Base-by-base conservation (phyloP, 2,797 vertebrate species). In the Paratrypauchen microcephalus region DNA sequence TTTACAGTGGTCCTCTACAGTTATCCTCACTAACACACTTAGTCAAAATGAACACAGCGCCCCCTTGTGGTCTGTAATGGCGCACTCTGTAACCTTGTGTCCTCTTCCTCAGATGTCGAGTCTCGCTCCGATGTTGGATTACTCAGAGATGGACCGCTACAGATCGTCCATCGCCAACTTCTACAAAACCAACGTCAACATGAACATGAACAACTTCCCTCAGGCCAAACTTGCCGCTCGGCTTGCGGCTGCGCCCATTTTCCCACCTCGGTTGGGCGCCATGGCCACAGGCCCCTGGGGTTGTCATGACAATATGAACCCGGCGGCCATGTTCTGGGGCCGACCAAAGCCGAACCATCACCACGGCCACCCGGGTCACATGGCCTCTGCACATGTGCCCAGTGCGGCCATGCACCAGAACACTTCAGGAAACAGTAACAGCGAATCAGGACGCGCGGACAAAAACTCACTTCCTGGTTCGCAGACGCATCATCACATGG, bases 141-240 rank as follows among this genome's bases (percentile, higher is more conserved):
- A 97, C 94, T 93, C 95, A 1, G 96, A 97, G 89, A 96, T 97
- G 95, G 96, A 97, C 88, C 93, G 96, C 8, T 97, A 96, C 81
- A 94, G 95, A 12, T 96, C 95, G 0, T 96, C 95, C 76, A 96
- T 96, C 47, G 96, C 96, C 81, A 95, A 87, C 83, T 96, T 97
- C 94, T 96, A 96, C 89, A 96, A 96, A 88, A 95, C 92, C 82
- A 94, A 94, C 82, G 95, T 95, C 79, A 95, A 91, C 80, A 87
- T 91, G 73, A 91, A 88, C 69, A 82, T 89, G 73, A 91, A 88
- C 54, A 89, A 87, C 82, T 96, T 96, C 83, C 95, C 95, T 2
- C 96, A 95, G 90, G 95, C 95, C 75, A 97, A 96, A 79, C 95
- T 96, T 23, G 92, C 92, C 0, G 95, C 95, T 26, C 95, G 96